Evolutionary conservation across 1,140 invertebrate species (phyloP).

Genomic region (Littorina saxatilis): DNA sequence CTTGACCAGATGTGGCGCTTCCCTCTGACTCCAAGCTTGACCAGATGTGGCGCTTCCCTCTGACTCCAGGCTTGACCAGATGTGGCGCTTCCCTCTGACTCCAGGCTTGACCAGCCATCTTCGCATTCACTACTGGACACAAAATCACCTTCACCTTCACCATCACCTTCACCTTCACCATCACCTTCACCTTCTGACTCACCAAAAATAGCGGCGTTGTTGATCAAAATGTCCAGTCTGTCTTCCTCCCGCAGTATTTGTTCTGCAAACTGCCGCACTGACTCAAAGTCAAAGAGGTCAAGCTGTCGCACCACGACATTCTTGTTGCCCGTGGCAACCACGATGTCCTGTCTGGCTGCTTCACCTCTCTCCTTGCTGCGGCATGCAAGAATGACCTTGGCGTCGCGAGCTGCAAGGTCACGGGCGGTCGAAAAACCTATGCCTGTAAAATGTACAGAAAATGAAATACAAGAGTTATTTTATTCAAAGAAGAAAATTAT

Average conservation of each 20-base stretch:
- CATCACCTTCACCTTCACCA: not conserved
- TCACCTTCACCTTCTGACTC: not conserved
- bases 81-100: too few species aligned
- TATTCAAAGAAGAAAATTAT: not conserved
- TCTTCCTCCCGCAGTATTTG: slow-evolving; percentile 81
- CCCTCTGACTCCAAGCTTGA: too few species aligned
- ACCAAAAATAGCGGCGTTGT: slow-evolving; percentile 71
- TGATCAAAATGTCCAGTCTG: slow-evolving; percentile 81
- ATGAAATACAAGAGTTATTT: not conserved
- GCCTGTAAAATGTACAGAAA: slow-evolving; percentile 52
- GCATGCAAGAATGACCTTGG: slow-evolving; percentile 79
- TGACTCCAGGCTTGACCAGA: too few species aligned
- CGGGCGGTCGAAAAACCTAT: slow-evolving; percentile 70
- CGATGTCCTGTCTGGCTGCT: slow-evolving; percentile 80
- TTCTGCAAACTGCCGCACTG: slow-evolving; percentile 70
- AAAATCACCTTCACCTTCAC: not conserved
- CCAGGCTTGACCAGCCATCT: not conserved
- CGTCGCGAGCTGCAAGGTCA: slow-evolving; percentile 73
- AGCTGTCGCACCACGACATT: slow-evolving; percentile 81
- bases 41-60: too few species aligned
- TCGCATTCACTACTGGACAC: not conserved
- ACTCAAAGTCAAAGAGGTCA: slow-evolving; percentile 69
- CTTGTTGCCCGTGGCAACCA: slow-evolving; percentile 66
- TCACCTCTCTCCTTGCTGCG: slow-evolving; percentile 79
- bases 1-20: too few species aligned